phyloP scores from a whole-genome alignment of 2,113 vertebrate genomes.

The Zosterops lateralis region DNA sequence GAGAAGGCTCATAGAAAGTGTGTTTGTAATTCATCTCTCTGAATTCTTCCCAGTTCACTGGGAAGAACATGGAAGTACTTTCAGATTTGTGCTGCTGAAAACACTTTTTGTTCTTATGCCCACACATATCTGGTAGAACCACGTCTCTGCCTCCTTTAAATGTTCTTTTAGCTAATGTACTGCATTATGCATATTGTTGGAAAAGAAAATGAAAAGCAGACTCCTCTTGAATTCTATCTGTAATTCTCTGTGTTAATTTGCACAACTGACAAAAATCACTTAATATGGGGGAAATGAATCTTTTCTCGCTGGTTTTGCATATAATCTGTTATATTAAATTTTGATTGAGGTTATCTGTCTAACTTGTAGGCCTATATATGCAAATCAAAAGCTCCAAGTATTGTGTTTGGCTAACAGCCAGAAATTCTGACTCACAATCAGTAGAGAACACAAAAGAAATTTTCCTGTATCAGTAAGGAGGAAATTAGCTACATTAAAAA shows the following conservation, averaged over 20 bases:
- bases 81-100: neutral
- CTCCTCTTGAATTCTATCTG: neutral
- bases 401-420: slow-evolving; percentile 13
- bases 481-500: neutral
- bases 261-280: neutral
- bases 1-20: neutral
- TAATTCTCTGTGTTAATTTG: neutral
- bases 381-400: neutral
- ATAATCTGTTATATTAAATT: neutral
- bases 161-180: neutral
- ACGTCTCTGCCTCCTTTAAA: slow-evolving; percentile 9
- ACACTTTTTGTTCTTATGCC: slow-evolving; percentile 34
- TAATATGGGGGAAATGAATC: neutral
- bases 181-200: neutral
- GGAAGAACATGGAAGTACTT: slow-evolving; percentile 5
- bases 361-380: neutral
- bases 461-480: neutral
- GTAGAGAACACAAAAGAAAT: neutral
- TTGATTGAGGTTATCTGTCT: slow-evolving; percentile 16
- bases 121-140: neutral
- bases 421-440: slow-evolving; percentile 21
- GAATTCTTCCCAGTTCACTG: slow-evolving; percentile 6
- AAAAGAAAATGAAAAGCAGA: slow-evolving; percentile 22
- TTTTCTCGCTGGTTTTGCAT: neutral
- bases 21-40: neutral